Evolutionary conservation across 2,113 vertebrate genomes (phyloP).

Genomic region (Axis porcinus): DNA sequence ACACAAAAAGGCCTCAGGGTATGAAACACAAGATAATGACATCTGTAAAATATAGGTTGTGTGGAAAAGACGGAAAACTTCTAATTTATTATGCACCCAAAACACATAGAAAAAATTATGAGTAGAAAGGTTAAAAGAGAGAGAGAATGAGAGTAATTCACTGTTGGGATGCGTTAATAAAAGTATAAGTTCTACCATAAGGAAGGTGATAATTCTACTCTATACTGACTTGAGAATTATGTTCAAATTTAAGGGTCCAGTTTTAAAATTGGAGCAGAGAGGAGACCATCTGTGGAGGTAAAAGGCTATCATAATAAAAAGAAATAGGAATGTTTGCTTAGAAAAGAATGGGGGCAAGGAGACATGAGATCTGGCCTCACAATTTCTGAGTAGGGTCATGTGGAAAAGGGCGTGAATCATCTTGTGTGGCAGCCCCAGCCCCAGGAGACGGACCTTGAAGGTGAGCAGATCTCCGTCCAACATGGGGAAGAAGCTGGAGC

Average conservation of each 20-base stretch:
- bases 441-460: neutral
- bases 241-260: neutral
- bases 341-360: neutral
- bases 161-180: neutral
- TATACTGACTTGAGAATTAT: neutral
- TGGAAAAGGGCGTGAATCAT: neutral
- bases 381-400: neutral
- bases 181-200: neutral
- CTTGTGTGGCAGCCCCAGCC: neutral
- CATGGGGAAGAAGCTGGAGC: neutral
- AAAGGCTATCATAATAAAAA: neutral
- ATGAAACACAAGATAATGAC: neutral
- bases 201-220: neutral
- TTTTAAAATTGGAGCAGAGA: neutral
- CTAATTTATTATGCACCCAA: neutral
- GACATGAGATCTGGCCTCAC: neutral
- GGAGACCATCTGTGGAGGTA: neutral
- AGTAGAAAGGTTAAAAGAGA: neutral
- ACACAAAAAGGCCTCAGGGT: neutral
- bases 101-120: neutral
- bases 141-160: neutral
- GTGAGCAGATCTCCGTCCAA: neutral
- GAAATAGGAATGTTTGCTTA: neutral
- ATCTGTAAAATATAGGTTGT: neutral
- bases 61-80: neutral